Conservation (phyloP, 2,888 invertebrate genomes). For the Heteropelma amictum region DNA sequence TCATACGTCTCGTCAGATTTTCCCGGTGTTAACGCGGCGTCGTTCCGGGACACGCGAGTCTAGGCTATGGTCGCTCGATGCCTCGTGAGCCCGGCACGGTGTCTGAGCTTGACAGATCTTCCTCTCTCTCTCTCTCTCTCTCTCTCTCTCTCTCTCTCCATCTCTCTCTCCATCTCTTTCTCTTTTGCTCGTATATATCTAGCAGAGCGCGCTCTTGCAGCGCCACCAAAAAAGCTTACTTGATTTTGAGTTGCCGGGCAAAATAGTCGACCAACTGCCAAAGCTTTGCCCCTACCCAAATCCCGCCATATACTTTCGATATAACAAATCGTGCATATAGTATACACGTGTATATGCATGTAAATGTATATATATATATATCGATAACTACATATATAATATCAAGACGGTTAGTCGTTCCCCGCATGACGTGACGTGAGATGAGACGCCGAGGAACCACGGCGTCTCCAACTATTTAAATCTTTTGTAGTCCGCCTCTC, state of each 20-base stretch:
- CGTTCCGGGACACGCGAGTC: slow-evolving; percentile 44
- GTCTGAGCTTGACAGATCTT: slow-evolving; percentile 50
- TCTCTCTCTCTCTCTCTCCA: slow-evolving; percentile 7
- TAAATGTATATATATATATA: not conserved
- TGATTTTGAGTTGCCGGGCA: slow-evolving; percentile 67
- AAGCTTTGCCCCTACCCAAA: slow-evolving; percentile 62
- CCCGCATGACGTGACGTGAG: slow-evolving; percentile 2
- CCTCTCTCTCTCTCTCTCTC: slow-evolving; percentile 4
- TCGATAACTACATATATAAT: not conserved
- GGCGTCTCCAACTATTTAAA: slow-evolving; percentile 68
- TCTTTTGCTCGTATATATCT: not conserved
- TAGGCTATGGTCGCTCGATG: slow-evolving; percentile 38
- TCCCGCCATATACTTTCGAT: slow-evolving; percentile 2
- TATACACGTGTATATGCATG: not conserved
- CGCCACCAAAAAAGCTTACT: slow-evolving; percentile 56
- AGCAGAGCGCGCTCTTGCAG: slow-evolving; percentile 24
- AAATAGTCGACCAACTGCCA: slow-evolving; percentile 63
- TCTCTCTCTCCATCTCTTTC: slow-evolving; percentile 18
- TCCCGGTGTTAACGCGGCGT: slow-evolving; percentile 6
- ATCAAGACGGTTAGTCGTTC: not conserved
- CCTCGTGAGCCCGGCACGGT: slow-evolving; percentile 33
- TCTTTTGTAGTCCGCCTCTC: slow-evolving; percentile 66
- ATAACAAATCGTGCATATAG: not conserved
- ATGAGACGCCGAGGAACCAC: slow-evolving; percentile 55
- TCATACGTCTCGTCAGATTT: not conserved